These are phyloP conservation scores for Borostomias antarcticus DNA, from an alignment of 2,797 vertebrate genomes.

Conservation along the genomic window DNA sequence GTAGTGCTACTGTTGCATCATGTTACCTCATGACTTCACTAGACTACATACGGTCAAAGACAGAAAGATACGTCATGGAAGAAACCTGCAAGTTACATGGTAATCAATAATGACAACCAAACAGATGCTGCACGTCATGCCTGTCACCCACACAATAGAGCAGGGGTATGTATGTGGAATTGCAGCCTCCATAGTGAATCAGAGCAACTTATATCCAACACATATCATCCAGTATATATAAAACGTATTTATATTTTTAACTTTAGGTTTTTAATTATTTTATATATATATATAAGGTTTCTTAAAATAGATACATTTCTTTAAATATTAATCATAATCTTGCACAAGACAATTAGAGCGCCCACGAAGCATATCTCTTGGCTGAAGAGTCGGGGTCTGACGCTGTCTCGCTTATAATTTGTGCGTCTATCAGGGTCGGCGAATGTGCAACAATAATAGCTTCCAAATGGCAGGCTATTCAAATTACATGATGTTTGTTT, in stretches of 20 bases:
- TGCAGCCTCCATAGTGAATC: too few relatives aligned
- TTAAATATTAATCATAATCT: neutral
- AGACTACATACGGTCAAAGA: neutral
- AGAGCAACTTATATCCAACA: too few relatives aligned
- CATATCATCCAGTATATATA: neutral
- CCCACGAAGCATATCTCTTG: conserved; percentile 24
- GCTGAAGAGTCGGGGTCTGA: conserved; percentile 34
- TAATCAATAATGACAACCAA: neutral
- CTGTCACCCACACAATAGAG: neutral
- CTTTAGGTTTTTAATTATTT: too few relatives aligned
- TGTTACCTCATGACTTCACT: neutral
- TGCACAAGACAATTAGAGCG: neutral
- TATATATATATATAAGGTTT: too few relatives aligned
- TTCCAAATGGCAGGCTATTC: conserved; percentile 42
- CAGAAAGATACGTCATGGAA: too few relatives aligned
- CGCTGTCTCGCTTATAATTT: conserved; percentile 32
- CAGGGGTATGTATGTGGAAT: too few relatives aligned
- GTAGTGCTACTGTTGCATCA: neutral
- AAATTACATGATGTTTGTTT: conserved; percentile 42
- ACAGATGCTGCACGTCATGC: neutral
- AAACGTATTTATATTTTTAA: neutral
- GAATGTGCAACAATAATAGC: conserved; percentile 34
- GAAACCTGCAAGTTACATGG: neutral
- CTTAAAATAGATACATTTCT: neutral
- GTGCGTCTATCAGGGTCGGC: conserved; percentile 49